Base-by-base conservation (phyloP, 2,888 invertebrate species). In the Aphidoletes aphidimyza region DNA sequence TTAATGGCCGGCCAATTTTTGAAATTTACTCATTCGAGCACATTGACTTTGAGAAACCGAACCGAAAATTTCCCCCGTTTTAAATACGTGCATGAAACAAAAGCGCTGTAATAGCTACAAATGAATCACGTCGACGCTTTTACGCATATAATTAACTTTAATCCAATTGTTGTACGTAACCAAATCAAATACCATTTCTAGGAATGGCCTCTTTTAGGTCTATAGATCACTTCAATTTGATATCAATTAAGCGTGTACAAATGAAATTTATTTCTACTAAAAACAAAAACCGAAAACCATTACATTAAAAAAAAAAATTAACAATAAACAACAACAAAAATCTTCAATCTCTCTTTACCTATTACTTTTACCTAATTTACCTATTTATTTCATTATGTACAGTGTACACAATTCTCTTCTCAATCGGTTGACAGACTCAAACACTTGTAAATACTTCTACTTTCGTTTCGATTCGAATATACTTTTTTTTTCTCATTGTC, bases 401-500 rank as follows among this genome's bases (percentile, higher is more conserved):
- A 42, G 42, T 14, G 6, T 9, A 42, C 14, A 14, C n/a, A n/a
- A n/a, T n/a, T n/a, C n/a, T n/a, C n/a, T n/a, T n/a, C n/a, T n/a
- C n/a, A n/a, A n/a, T n/a, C n/a, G n/a, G n/a, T n/a, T n/a, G 17
- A 47, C 47, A 47, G 22, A 3, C n/a, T 22, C 5, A 54, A 54
- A 54, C 9, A 47, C 47, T 69, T 69, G 69, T 81, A 81, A 81
- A 81, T 81, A 81, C 14, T 34, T 81, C 8, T n/a, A 54, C 17
- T 54, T 54, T 54, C n/a, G 3, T 54, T 19, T 54, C n/a, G n/a
- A n/a, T 34, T 34, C n/a, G 22, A 3, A 30, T 69, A 6, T 69
- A 11, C n/a, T 54, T n/a, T 69, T 0, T 69, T 69, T 69, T 30
- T 69, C 17, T 69, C 69, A 26, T 11, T 69, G 17, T 81, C 19